Percentiles rank a stretch among this genome's conserved stretches.
These are phyloP conservation scores for Prenolepis imparis DNA, from an alignment of 2,888 invertebrate species.

Conservation along the genomic window DNA sequence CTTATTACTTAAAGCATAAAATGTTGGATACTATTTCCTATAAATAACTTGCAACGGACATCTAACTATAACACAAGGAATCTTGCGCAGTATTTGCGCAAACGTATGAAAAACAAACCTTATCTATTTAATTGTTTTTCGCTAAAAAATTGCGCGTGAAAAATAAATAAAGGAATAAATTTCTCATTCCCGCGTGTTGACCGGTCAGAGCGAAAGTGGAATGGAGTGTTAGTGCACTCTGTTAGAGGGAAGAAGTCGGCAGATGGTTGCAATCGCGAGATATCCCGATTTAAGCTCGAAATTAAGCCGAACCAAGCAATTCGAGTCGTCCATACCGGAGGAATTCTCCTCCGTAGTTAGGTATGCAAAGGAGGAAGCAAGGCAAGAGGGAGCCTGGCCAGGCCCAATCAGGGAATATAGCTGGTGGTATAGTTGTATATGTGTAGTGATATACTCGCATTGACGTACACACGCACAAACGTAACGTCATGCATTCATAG, in stretches of 20 bases:
- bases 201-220: neutral
- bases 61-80: slow-evolving; percentile 19
- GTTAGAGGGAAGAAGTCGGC: neutral
- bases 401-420: slow-evolving; percentile 80
- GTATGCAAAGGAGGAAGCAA: slow-evolving; percentile 81
- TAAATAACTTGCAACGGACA: slow-evolving; percentile 42
- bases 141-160: neutral
- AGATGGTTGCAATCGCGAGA: slow-evolving; percentile 46
- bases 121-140: neutral
- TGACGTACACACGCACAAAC: neutral
- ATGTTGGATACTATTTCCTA: slow-evolving; percentile 27
- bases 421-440: slow-evolving; percentile 59
- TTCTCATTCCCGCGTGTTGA: slow-evolving; percentile 4
- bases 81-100: slow-evolving; percentile 11
- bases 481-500: neutral
- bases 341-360: slow-evolving; percentile 79
- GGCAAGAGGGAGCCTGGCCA: slow-evolving; percentile 72
- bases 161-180: slow-evolving; percentile 9
- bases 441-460: slow-evolving; percentile 35
- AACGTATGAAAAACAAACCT: slow-evolving; percentile 12
- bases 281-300: slow-evolving; percentile 69
- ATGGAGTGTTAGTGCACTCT: neutral
- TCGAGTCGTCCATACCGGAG: slow-evolving; percentile 61
- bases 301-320: slow-evolving; percentile 74
- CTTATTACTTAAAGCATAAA: slow-evolving; percentile 1